A percentile compares a stretch with the other conserved stretches of the same genome.
Evolutionary conservation across 2,797 vertebrate species (phyloP).

Genomic region (Eupleurogrammus muticus): DNA sequence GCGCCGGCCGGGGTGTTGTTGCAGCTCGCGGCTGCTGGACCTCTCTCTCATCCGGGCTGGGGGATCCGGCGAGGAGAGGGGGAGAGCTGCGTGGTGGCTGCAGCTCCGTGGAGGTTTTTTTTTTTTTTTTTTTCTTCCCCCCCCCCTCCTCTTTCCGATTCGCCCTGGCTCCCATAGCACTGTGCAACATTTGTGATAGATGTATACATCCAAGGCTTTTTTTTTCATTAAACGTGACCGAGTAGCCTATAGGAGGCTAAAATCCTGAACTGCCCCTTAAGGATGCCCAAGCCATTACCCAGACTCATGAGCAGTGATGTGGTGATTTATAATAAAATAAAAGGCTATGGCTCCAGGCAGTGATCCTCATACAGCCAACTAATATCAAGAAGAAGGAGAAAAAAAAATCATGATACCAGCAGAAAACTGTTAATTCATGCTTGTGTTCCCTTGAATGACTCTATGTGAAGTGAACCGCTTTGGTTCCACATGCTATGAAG

Average conservation of each 20-base stretch:
- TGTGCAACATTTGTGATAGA: conserved; percentile 33
- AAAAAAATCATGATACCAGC: conserved; percentile 1
- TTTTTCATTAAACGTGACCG: conserved; percentile 54
- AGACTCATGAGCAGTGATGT: conserved; percentile 56
- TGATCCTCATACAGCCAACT: conserved; percentile 22
- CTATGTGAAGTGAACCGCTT: conserved; percentile 20
- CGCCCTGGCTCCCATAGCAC: conserved; percentile 33
- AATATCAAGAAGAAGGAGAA: conserved; percentile 5
- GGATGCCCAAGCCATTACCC: conserved; percentile 57
- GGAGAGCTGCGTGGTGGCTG: conserved; percentile 61
- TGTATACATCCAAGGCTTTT: conserved; percentile 51
- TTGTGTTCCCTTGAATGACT: conserved; percentile 50
- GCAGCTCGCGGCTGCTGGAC: conserved; percentile 74
- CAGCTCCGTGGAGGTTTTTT: conserved; percentile 37
- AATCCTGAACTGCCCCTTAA: conserved; percentile 54
- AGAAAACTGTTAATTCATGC: conserved; percentile 41
- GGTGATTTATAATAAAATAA: conserved; percentile 39
- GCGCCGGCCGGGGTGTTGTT: conserved; percentile 83
- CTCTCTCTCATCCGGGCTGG: conserved; percentile 62
- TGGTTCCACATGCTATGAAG: conserved; percentile 11
- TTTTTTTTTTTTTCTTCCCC: conserved; percentile 2
- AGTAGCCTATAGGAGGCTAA: conserved; percentile 42
- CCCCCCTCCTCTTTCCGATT: conserved; percentile 35
- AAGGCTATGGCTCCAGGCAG: conserved; percentile 39
- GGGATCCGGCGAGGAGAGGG: conserved; percentile 63